A percentile compares a stretch with the other conserved stretches of the same genome.
phyloP scores from a whole-genome alignment of 1,140 invertebrate species.

The Coptotermes formosanus region DNA sequence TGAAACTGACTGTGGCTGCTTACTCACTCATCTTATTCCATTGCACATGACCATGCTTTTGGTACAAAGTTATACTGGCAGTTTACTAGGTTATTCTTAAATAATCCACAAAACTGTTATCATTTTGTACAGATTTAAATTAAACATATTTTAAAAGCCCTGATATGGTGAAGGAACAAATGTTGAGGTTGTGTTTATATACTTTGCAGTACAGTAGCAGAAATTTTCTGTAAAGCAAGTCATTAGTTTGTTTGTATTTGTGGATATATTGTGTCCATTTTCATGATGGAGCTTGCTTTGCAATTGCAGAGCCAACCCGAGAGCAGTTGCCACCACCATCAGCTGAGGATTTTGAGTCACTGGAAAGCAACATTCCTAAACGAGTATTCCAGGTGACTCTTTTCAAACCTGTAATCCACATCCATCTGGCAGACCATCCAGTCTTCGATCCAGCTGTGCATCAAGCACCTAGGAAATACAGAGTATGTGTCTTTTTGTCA shows the following conservation, averaged over 20 bases:
- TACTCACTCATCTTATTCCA: too few relatives aligned
- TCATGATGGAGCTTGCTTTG: background rate
- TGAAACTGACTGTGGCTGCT: too few relatives aligned
- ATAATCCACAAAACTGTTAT: too few relatives aligned
- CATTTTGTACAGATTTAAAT: too few relatives aligned
- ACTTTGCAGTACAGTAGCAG: too few relatives aligned
- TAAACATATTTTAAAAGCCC: too few relatives aligned
- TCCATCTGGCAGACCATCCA: constrained; percentile 59
- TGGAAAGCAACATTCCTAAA: constrained; percentile 57
- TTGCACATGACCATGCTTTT: too few relatives aligned
- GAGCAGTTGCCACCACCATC: constrained; percentile 57
- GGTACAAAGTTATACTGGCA: too few relatives aligned
- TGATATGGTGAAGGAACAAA: too few relatives aligned
- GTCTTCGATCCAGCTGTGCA: constrained; percentile 38
- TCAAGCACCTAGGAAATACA: constrained; percentile 32
- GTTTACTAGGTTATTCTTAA: too few relatives aligned
- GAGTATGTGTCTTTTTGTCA: constrained; percentile 21
- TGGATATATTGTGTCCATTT: background rate
- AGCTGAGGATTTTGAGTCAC: constrained; percentile 60
- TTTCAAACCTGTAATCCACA: constrained; percentile 54
- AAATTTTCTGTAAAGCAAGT: background rate
- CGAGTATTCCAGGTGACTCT: constrained; percentile 55
- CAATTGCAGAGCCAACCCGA: constrained; percentile 39
- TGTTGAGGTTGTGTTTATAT: too few relatives aligned
- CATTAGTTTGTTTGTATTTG: background rate